Conservation (phyloP, 2,888 invertebrate genomes). For the Neria commutata region DNA sequence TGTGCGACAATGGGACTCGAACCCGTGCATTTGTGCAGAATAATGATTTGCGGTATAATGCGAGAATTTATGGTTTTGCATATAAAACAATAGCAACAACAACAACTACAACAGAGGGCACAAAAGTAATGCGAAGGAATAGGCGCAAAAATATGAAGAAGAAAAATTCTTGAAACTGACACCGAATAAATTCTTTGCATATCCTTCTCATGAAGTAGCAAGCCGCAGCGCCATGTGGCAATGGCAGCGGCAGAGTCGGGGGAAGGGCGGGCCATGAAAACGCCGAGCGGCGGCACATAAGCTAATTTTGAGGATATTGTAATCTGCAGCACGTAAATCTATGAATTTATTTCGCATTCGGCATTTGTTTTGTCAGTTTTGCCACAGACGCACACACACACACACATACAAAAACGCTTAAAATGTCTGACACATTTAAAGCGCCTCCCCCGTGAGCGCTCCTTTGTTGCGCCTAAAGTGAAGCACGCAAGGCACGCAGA, state of each 20-base stretch:
- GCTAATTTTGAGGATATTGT: conserved; percentile 40
- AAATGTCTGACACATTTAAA: not conserved
- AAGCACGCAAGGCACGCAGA: no score
- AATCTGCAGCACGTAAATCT: conserved; percentile 41
- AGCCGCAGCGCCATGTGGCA: not conserved
- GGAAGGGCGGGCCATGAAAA: conserved; percentile 16
- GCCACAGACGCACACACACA: no score
- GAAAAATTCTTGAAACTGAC: conserved; percentile 25
- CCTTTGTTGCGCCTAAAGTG: no score
- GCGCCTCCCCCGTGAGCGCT: no score
- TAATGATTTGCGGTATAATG: conserved; percentile 42
- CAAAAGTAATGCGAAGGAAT: conserved; percentile 7
- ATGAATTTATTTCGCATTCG: conserved; percentile 34
- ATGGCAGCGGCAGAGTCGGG: conserved; percentile 8
- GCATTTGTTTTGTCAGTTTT: conserved; percentile 24
- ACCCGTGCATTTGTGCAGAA: conserved; percentile 34
- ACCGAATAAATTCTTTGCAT: conserved; percentile 16
- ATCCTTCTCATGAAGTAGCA: not conserved
- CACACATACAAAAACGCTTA: not conserved
- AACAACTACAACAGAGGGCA: no score
- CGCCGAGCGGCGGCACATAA: conserved; percentile 22
- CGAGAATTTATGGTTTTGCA: conserved; percentile 40
- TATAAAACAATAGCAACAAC: conserved; percentile 33
- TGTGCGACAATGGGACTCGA: not conserved
- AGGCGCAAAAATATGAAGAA: not conserved